Evolutionary conservation across 1,140 invertebrate genomes (phyloP).

Genomic region (Drosophila quadrilineata): DNA sequence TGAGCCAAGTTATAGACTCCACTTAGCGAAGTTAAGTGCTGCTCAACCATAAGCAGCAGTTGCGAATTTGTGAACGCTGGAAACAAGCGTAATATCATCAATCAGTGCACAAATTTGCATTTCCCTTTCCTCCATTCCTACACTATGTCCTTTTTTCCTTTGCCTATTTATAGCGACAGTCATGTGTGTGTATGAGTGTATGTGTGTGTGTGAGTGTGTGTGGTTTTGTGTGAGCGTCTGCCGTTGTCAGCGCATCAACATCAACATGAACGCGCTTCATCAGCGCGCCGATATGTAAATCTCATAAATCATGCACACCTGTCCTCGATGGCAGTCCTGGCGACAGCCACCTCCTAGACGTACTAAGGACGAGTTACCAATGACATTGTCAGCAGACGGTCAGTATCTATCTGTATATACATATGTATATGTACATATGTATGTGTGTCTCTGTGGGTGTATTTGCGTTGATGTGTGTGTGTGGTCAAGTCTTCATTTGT

Average conservation of each 20-base stretch:
- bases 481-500: constrained; percentile 54
- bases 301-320: constrained; percentile 78
- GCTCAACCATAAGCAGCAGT: not conserved
- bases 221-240: constrained; percentile 30
- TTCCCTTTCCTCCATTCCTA: too few species aligned
- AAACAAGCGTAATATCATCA: constrained; percentile 64
- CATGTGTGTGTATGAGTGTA: not conserved
- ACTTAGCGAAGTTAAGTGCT: not conserved
- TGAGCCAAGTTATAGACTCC: not conserved
- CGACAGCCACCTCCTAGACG: constrained; percentile 34
- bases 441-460: not conserved
- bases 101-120: constrained; percentile 76
- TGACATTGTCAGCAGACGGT: constrained; percentile 35
- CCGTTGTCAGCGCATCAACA: constrained; percentile 70
- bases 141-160: too few species aligned
- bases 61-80: not conserved
- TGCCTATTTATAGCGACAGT: constrained; percentile 39
- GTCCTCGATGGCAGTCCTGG: constrained; percentile 57
- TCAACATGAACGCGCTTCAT: constrained; percentile 73
- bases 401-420: too few species aligned
- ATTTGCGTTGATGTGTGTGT: constrained; percentile 4
- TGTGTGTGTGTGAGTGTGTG: not conserved
- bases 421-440: too few species aligned
- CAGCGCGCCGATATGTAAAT: constrained; percentile 76
- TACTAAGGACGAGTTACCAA: not conserved